Percentiles rank a stretch among this genome's conserved stretches.
Evolutionary conservation across 1,140 invertebrate genomes (phyloP).

Genomic region (Sipha flava): DNA sequence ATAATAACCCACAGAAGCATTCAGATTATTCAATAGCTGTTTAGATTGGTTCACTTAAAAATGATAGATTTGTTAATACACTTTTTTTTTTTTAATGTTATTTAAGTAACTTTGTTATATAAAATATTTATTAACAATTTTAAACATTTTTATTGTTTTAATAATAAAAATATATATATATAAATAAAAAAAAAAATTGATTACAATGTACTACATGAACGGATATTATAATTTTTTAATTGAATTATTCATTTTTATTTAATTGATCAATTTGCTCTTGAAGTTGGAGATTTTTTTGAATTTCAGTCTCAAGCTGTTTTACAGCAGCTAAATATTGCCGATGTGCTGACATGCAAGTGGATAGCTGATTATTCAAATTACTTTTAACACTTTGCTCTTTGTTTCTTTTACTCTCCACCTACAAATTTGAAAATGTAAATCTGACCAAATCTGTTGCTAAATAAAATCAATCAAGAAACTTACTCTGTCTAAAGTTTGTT

Average conservation of each 20-base stretch:
- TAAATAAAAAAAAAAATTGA: not conserved
- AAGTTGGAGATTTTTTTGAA: slow-evolving; percentile 16
- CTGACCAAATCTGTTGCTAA: not conserved
- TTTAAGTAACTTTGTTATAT: not conserved
- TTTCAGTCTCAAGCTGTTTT: slow-evolving; percentile 64
- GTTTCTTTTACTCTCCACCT: slow-evolving; percentile 50
- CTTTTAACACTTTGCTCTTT: slow-evolving; percentile 66
- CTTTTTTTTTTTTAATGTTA: not conserved
- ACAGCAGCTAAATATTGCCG: slow-evolving; percentile 75
- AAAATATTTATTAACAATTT: not conserved
- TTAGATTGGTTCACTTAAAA: slow-evolving; percentile 38
- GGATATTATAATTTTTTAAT: not conserved
- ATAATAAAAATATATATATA: slow-evolving; percentile 18
- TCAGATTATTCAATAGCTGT: slow-evolving; percentile 61
- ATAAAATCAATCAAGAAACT: not conserved
- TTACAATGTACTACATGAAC: not conserved
- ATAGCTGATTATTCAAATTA: slow-evolving; percentile 59
- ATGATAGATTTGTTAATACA: not conserved
- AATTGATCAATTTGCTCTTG: not conserved
- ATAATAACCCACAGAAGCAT: slow-evolving; percentile 36
- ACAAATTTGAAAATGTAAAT: not conserved
- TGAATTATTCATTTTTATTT: slow-evolving; percentile 43
- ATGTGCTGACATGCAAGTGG: slow-evolving; percentile 68
- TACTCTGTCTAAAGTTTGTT: slow-evolving; percentile 70
- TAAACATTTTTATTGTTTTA: slow-evolving; percentile 5